These are phyloP conservation scores for Penaeus vannamei DNA, from an alignment of 1,140 invertebrate genomes.

Conservation along the genomic window DNA sequence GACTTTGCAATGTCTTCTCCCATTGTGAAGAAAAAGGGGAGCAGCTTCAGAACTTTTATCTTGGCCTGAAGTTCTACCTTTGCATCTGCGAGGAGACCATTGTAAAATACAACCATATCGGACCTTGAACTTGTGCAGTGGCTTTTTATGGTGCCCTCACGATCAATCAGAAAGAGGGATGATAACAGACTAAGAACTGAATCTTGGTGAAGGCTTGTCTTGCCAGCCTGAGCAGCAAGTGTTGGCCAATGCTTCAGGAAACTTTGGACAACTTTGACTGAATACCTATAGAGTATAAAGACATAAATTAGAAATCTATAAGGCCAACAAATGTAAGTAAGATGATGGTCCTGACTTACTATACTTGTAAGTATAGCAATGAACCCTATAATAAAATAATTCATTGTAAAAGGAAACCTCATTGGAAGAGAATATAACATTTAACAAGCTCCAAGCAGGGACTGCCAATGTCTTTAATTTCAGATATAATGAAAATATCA, in stretches of 20 bases:
- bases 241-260: conserved; percentile 31
- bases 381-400: no score
- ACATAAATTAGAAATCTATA: conserved; percentile 5
- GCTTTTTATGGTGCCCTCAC: conserved; percentile 31
- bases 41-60: conserved; percentile 18
- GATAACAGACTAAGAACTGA: conserved; percentile 46
- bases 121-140: conserved; percentile 26
- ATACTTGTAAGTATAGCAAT: no score
- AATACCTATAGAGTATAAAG: conserved; percentile 42
- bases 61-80: conserved; percentile 29
- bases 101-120: conserved; percentile 43
- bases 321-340: not conserved
- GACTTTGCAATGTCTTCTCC: not conserved
- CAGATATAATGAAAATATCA: no score
- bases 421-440: no score
- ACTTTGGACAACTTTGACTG: conserved; percentile 1
- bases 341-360: no score
- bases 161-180: conserved; percentile 55
- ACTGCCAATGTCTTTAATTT: no score
- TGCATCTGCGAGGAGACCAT: not conserved
- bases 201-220: conserved; percentile 23
- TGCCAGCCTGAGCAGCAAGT: not conserved
- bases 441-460: no score
- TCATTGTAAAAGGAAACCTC: no score
- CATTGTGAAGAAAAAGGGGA: conserved; percentile 43